Base-by-base conservation (phyloP, 2,113 vertebrate genomes). In the Nannospalax galili region DNA sequence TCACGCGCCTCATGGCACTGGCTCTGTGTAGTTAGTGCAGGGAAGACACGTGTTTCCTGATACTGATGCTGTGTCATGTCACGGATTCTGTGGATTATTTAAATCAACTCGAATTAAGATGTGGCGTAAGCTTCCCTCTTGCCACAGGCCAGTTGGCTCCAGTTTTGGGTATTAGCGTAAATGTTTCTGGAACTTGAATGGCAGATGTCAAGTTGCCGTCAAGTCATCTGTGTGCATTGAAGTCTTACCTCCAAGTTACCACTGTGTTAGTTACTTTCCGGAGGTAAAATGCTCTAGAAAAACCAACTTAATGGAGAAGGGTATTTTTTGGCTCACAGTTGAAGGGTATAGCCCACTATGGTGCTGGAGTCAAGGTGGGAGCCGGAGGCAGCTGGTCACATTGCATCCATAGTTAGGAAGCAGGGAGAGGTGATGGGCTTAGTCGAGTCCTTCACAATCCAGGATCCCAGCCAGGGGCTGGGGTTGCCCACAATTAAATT, bases 71-170 rank as follows among this genome's bases (percentile, higher is more conserved):
- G 56, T 62, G 40, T 93, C 70, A 37, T 81, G 48, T 84, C 35
- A 20, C 64, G 17, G 72, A 17, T 72, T 84, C 28, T 37, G 67
- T 84, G 7, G 17, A 3, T 90, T 48, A 40, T 90, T 96, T 88
- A 4, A 88, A 37, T 69, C 84, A 73, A 87, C 69, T 20, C 24
- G 30, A 64, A 35, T 91, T 62, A 67, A 93, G 70, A 37, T 7
- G n/a, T 15, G 40, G 35, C 64, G 52, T 74, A 70, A 77, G 16
- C 20, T 22, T 45, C 6, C 28, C 6, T 37, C 37, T 65, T 73
- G 7, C 15, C 72, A 15, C 0, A 45, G 84, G 73, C 0, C 20
- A 8, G 2, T 14, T 15, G 16, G 40, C 3, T 16, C 9, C 1
- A 0, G 88, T 81, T 14, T 75, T 45, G 30, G 40, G 42, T 45